Evolutionary conservation across 2,113 vertebrate genomes (phyloP).

Genomic region (Ciconia boyciana): DNA sequence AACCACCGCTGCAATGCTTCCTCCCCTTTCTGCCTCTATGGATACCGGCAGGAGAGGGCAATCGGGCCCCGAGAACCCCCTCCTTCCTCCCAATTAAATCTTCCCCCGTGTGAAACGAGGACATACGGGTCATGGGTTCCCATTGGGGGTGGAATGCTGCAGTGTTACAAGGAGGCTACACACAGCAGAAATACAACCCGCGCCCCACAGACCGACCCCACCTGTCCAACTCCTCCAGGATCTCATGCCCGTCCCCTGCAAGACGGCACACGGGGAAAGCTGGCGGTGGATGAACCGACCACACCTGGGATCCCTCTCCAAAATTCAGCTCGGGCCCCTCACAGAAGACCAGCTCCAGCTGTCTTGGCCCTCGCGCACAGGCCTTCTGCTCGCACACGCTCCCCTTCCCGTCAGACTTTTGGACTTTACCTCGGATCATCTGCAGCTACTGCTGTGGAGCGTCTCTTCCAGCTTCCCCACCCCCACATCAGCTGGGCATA

Average conservation of each 20-base stretch:
- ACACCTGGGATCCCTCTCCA: not conserved
- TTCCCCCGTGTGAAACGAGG: not conserved
- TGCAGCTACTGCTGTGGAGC: conserved; percentile 22
- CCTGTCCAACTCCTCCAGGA: not conserved
- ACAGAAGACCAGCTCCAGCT: not conserved
- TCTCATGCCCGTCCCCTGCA: not conserved
- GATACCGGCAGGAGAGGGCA: not conserved
- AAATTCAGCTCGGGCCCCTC: rapidly evolving
- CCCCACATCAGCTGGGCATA: conserved; percentile 30
- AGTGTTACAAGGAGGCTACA: conserved; percentile 47
- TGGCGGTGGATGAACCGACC: not conserved
- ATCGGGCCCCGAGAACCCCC: not conserved
- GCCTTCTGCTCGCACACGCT: not conserved
- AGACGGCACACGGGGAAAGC: not conserved
- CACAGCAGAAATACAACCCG: not conserved
- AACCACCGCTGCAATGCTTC: not conserved
- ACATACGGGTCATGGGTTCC: conserved; percentile 46
- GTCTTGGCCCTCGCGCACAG: not conserved
- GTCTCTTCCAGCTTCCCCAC: not conserved
- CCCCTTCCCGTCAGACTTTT: not conserved
- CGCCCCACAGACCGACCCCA: not conserved
- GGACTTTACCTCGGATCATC: not conserved
- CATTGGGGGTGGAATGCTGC: conserved; percentile 64
- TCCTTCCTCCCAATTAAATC: not conserved
- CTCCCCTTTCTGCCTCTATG: not conserved